Evolutionary conservation across 2,888 invertebrate species (phyloP), one percentile per base, ranked within the genome.

Genomic region (Ornithoptera alexandrae): DNA sequence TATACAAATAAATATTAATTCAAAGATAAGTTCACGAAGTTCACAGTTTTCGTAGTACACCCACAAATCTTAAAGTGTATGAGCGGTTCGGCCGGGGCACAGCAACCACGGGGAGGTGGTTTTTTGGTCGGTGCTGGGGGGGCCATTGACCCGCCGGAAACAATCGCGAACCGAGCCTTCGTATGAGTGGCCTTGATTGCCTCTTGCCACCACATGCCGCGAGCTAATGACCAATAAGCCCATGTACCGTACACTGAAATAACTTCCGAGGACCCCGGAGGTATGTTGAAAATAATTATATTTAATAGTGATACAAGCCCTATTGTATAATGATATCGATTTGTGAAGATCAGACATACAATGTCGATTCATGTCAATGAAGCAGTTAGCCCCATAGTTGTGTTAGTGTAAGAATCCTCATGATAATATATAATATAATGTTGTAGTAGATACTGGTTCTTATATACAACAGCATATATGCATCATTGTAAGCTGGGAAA

Each of bases 141-240:
- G 88, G 83, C 86, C 86, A 76, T 73, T 73, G 86, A 81, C 84
- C 84, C 73, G 75, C 73, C 77, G 79, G 78, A 83, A 85, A 87
- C 87, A 87, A 87, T 87, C 83, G 83, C 64, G 59, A 50, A 69
- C 62, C 50, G 60, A 42, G 63, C 50, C 69, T 63, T n/a, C 69
- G 63, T 64, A 67, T 70, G 56, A 60, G 67, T 66, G 65, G 67
- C 72, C 72, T 66, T 67, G 63, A 67, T 70, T 67, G 67, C 70
- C 39, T 62, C 59, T 64, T 50, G 24, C 68, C 22, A 68, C 59
- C n/a, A 39, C 65, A 60, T 69, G 42, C 62, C 15, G 24, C 56
- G 36, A 57, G 57, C 65, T 69, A 69, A 65, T 56, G 61, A 69
- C 57, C 22, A 39, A 56, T 50, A 50, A 65, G 46, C 24, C 39